A percentile compares a stretch with the other conserved stretches of the same genome.
phyloP scores from a whole-genome alignment of 2,113 vertebrate genomes.

The Ctenomys sociabilis region DNA sequence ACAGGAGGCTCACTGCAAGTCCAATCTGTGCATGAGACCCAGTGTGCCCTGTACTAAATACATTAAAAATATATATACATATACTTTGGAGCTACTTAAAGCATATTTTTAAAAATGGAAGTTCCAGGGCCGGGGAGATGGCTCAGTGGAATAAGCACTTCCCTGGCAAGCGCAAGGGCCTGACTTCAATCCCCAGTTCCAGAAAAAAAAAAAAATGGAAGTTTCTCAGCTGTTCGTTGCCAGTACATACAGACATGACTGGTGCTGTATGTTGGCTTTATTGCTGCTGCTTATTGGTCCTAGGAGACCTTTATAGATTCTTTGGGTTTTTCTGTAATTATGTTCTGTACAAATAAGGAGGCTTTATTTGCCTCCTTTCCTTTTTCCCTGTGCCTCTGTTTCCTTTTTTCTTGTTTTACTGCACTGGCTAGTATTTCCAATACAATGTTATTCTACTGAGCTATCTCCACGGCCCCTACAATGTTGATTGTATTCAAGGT shows the following conservation, averaged over 20 bases:
- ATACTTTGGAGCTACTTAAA: neutral
- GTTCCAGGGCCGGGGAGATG: no score
- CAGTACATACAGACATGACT: neutral
- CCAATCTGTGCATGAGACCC: no score
- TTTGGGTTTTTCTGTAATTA: conserved; percentile 12
- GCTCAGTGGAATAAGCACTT: no score
- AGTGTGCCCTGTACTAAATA: no score
- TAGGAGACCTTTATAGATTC: neutral
- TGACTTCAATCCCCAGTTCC: no score
- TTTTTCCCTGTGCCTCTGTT: neutral
- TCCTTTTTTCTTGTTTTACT: conserved; percentile 23
- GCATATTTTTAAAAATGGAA: neutral
- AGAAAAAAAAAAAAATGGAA: no score
- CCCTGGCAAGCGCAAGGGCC: no score
- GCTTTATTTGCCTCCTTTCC: conserved; percentile 43
- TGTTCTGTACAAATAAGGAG: neutral
- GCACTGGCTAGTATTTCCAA: neutral
- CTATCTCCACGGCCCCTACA: no score
- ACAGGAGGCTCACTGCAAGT: no score
- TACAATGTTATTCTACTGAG: no score
- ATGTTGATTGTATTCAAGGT: neutral
- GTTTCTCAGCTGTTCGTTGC: neutral
- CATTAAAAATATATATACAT: no score
- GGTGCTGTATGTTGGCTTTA: neutral
- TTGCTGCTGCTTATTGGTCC: neutral